These are phyloP conservation scores for Synanthedon andrenaeformis DNA, from an alignment of 2,888 invertebrate species.

Conservation along the genomic window DNA sequence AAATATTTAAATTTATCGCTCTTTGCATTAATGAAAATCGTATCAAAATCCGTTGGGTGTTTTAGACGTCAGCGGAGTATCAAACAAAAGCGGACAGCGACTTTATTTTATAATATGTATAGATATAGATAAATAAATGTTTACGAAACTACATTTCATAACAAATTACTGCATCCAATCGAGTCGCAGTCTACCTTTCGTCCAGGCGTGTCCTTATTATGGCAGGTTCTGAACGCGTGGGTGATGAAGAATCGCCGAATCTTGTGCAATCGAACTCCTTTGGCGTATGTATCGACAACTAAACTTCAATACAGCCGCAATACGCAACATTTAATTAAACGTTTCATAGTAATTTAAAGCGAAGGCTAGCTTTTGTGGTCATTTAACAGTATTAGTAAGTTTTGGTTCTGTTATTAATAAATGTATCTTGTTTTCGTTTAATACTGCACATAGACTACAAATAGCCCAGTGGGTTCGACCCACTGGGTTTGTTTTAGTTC, in stretches of 20 bases:
- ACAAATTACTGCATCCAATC: conserved; percentile 3
- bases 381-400: conserved; percentile 14
- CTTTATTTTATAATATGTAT: no score
- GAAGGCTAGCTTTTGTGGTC: conserved; percentile 36
- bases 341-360: conserved; percentile 48
- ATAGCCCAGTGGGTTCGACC: no score
- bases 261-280: conserved; percentile 29
- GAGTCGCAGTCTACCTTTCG: conserved; percentile 7
- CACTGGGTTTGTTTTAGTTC: no score
- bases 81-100: no score
- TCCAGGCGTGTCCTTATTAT: conserved; percentile 20
- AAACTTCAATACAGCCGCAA: background rate
- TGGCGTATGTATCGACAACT: conserved; percentile 10
- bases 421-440: no score
- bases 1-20: no score
- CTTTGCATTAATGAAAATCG: no score
- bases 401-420: no score
- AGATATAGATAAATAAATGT: background rate
- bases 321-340: conserved; percentile 39
- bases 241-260: conserved; percentile 4
- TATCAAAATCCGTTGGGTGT: no score
- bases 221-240: conserved; percentile 18
- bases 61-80: no score
- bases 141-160: background rate
- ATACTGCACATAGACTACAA: no score